Conservation (phyloP, 2,888 invertebrate species). For the Brachylomia viminalis region DNA sequence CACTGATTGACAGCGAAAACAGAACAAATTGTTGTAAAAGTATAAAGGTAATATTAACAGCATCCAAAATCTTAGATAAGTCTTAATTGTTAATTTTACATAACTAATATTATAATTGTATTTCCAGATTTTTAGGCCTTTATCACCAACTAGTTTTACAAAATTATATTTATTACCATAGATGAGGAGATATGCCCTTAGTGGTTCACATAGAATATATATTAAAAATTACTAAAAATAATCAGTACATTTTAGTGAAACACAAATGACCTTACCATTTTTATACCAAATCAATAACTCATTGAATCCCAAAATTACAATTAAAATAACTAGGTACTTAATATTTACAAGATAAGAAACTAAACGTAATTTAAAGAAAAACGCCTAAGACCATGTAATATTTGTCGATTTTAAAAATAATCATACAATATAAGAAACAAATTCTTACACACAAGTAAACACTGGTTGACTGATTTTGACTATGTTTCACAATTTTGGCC, state of each 20-base stretch:
- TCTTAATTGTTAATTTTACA: slow-evolving; percentile 62
- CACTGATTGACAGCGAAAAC: slow-evolving; percentile 60
- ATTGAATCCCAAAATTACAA: slow-evolving; percentile 76
- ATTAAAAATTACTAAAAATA: slow-evolving; percentile 86
- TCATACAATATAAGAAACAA: slow-evolving; percentile 66
- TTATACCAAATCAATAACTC: slow-evolving; percentile 78
- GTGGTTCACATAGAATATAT: slow-evolving; percentile 87
- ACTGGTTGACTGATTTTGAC: slow-evolving; percentile 87
- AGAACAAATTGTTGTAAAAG: slow-evolving; percentile 54
- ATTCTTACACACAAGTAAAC: slow-evolving; percentile 69
- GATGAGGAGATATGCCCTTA: slow-evolving; percentile 85
- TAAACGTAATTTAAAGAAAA: slow-evolving; percentile 68
- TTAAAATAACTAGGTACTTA: slow-evolving; percentile 68
- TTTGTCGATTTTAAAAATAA: slow-evolving; percentile 63
- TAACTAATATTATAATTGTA: slow-evolving; percentile 35
- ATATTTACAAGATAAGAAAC: slow-evolving; percentile 70
- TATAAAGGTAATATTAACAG: slow-evolving; percentile 61
- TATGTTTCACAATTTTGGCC: slow-evolving; percentile 88
- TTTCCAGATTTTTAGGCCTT: slow-evolving; percentile 67
- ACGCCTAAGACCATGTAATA: slow-evolving; percentile 64
- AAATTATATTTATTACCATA: slow-evolving; percentile 77
- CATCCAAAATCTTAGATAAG: slow-evolving; percentile 64
- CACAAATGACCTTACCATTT: slow-evolving; percentile 83
- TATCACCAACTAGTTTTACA: slow-evolving; percentile 59
- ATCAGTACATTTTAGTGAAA: slow-evolving; percentile 90